Evolutionary conservation across 35 echinoderm and acorn worm species (phyloP).

Genomic region (Holothuria glaberrima): DNA sequence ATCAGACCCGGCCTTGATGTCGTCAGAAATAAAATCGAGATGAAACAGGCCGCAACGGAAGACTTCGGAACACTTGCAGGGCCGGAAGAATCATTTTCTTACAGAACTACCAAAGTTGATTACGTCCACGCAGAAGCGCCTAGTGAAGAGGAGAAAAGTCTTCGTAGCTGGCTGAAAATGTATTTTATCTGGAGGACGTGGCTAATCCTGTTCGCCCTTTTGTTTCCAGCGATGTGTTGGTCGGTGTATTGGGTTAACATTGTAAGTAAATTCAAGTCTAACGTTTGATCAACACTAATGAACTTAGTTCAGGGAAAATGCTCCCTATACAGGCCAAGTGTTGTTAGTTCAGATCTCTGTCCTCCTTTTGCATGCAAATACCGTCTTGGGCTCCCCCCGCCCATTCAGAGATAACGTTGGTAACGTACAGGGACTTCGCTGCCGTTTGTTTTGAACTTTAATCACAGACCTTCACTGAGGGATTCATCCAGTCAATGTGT

Average conservation of each 20-base stretch:
- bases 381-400: too few species aligned
- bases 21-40: neutral
- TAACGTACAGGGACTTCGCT: too few species aligned
- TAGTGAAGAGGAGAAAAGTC: neutral
- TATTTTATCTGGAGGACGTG: neutral
- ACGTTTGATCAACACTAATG: neutral
- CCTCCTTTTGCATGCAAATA: too few species aligned
- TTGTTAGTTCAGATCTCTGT: too few species aligned
- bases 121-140: neutral
- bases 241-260: constrained; percentile 18
- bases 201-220: neutral
- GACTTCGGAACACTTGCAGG: neutral
- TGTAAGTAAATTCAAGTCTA: neutral
- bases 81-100: neutral
- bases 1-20: neutral
- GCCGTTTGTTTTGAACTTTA: too few species aligned
- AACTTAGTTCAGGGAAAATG: too few species aligned
- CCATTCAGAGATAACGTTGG: too few species aligned
- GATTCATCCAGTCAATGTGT: too few species aligned
- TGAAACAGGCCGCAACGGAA: neutral
- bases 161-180: neutral
- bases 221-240: constrained; percentile 33
- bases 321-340: too few species aligned
- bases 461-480: too few species aligned
- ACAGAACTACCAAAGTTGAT: neutral